Evolutionary conservation across 1,140 invertebrate species (phyloP), one percentile per base, ranked within the genome.

Genomic region (Drosophila tani): DNA sequence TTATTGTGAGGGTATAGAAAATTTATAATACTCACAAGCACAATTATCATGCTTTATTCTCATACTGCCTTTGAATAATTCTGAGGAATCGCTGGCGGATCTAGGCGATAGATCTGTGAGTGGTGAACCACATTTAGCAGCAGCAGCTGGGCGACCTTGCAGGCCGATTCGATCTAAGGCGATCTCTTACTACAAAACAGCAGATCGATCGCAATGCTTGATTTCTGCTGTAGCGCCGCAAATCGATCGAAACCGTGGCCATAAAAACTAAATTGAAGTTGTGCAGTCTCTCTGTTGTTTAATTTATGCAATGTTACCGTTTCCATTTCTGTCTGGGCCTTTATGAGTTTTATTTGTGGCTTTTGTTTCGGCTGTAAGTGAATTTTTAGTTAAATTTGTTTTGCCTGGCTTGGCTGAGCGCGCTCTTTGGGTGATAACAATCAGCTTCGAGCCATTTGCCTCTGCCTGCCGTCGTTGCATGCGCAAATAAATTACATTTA

Each of bases 331-430:
- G 46, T 35, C 8, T 56, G 35, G 35, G 35, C 35, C 53, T 56
- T 56, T 40, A 56, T 56, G 19, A 40, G 35, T 82, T 40, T 35
- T 68, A 50, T 76, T 82, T 77, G 57, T 56, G 57, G 38, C 46
- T 59, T 77, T 76, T 75, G 53, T 57, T 58, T 76, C 43, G 67
- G 43, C 35, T 83, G 65, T 82, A 83, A 88, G 64, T 88, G 78
- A 88, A 88, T 88, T 87, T 56, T 88, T 74, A 88, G 82, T 79
- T 62, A 84, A 88, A 88, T 79, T 79, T 79, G 76, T 71, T 87
- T 88, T 46, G 80, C 79, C 66, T 66, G 65, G 73, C 63, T 84
- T 53, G 65, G 69, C 69, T 75, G 80, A 68, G 80, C 80, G 19
- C 35, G 19, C 19, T 40, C 32, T 75, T 62, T 27, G 45, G 70